Evolutionary conservation across 1,140 invertebrate genomes (phyloP).

Genomic region (Drosophila erecta): DNA sequence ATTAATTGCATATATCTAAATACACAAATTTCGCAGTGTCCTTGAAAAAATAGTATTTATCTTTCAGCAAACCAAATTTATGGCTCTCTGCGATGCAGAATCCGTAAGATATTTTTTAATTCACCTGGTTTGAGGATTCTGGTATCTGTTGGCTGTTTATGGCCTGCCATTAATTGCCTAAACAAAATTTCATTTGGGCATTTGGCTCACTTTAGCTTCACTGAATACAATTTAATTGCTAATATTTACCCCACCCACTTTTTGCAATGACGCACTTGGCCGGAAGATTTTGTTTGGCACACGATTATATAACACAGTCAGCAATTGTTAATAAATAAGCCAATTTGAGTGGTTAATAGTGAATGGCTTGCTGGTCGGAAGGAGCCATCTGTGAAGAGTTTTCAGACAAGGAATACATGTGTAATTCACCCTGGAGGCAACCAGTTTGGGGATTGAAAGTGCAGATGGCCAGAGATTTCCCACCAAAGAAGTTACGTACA

Average conservation of each 20-base stretch:
- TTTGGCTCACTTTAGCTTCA: slow-evolving; percentile 11
- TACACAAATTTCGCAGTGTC: slow-evolving; percentile 11
- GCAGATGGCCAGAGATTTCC: slow-evolving; percentile 9
- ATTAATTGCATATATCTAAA: slow-evolving; percentile 36
- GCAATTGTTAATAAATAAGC: slow-evolving; percentile 61
- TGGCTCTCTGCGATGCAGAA: slow-evolving; percentile 21
- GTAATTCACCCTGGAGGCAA: slow-evolving; percentile 18
- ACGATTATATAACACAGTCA: slow-evolving; percentile 51
- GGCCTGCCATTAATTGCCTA: slow-evolving; percentile 44
- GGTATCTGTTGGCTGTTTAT: slow-evolving; percentile 22
- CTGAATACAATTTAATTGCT: slow-evolving; percentile 46
- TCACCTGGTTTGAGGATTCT: slow-evolving; percentile 31
- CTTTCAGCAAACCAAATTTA: slow-evolving; percentile 20
- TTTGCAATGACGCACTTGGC: slow-evolving; percentile 56
- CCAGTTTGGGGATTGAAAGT: neutral
- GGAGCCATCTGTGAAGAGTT: slow-evolving; percentile 45
- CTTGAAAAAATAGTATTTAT: slow-evolving; percentile 35
- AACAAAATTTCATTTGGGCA: slow-evolving; percentile 42
- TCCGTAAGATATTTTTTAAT: slow-evolving; percentile 15
- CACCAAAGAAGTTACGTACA: slow-evolving; percentile 64
- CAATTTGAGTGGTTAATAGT: slow-evolving; percentile 30
- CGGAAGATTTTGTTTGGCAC: slow-evolving; percentile 55
- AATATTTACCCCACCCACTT: slow-evolving; percentile 25
- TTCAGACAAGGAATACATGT: slow-evolving; percentile 1
- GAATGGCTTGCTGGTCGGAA: neutral